Percentiles rank a stretch among this genome's conserved stretches.
phyloP scores from a whole-genome alignment of 2,888 invertebrate genomes.

The Antheraea assamensis region DNA sequence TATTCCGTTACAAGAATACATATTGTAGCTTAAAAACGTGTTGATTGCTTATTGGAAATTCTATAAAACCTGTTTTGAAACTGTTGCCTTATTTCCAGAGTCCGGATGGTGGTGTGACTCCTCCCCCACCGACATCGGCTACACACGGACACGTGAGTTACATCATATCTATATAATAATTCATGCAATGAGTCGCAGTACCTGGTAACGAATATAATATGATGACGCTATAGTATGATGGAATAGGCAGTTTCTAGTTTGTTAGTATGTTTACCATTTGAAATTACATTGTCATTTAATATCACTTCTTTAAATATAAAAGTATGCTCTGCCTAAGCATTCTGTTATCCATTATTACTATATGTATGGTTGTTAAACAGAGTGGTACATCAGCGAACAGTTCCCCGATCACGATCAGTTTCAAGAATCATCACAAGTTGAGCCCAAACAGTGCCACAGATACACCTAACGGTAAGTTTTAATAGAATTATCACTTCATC shows the following conservation, averaged over 20 bases:
- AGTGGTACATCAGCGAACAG: constrained; percentile 45
- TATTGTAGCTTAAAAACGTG: too few species aligned
- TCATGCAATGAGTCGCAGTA: too few species aligned
- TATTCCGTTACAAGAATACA: too few species aligned
- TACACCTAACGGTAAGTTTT: constrained; percentile 40
- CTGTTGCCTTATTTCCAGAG: constrained; percentile 2
- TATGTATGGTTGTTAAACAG: constrained; percentile 20
- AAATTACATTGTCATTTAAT: too few species aligned
- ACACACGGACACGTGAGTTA: constrained; percentile 22
- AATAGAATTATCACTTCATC: not conserved
- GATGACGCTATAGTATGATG: too few species aligned
- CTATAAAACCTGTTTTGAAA: not conserved
- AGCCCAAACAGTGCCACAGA: constrained; percentile 43
- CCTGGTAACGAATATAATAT: too few species aligned
- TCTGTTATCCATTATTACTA: not conserved
- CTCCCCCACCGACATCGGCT: constrained; percentile 32
- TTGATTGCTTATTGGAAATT: too few species aligned
- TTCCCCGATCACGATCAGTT: constrained; percentile 70
- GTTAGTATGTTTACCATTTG: too few species aligned
- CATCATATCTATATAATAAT: too few species aligned
- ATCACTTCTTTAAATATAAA: too few species aligned
- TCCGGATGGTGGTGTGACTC: constrained; percentile 35
- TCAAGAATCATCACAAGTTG: constrained; percentile 51
- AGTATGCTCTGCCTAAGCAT: too few species aligned
- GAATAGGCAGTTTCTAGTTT: too few species aligned